Evolutionary conservation across 2,113 vertebrate genomes (phyloP).

Genomic region (Corynorhinus townsendii): DNA sequence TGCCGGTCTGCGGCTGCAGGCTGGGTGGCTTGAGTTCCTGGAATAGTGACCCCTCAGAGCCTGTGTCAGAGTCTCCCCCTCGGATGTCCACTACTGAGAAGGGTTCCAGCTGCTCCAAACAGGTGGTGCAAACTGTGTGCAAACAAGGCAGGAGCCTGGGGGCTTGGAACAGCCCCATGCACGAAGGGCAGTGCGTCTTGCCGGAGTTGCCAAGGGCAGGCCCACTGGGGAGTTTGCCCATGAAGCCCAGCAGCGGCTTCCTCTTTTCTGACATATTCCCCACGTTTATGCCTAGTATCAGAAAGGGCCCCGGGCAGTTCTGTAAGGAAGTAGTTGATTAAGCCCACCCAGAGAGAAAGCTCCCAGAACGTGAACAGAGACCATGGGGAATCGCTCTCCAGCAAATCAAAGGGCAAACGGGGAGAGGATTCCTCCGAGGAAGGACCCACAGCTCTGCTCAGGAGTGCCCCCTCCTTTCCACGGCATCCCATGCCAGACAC

Average conservation of each 20-base stretch:
- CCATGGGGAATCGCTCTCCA: not conserved
- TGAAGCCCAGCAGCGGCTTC: not conserved
- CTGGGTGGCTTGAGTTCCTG: constrained; percentile 41
- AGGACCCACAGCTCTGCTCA: not conserved
- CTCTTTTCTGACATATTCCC: constrained; percentile 57
- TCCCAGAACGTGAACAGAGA: constrained; percentile 20
- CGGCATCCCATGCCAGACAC: constrained; percentile 52
- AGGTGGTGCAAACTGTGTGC: constrained; percentile 89
- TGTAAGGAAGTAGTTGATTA: not conserved
- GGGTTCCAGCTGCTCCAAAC: constrained; percentile 83
- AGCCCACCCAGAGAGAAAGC: not conserved
- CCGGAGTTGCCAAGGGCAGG: constrained; percentile 28
- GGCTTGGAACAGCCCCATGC: constrained; percentile 81
- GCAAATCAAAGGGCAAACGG: not conserved
- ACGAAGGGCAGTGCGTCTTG: constrained; percentile 81
- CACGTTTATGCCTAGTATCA: not conserved
- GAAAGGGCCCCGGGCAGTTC: not conserved
- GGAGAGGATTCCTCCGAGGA: not conserved
- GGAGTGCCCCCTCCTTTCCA: not conserved
- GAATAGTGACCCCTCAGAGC: constrained; percentile 32
- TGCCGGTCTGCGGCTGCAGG: constrained; percentile 65
- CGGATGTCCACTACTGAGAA: constrained; percentile 72
- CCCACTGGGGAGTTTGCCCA: not conserved
- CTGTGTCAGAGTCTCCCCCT: constrained; percentile 49
- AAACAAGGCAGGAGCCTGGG: constrained; percentile 90